Base-by-base conservation (phyloP, 2,797 vertebrate species). In the Coluber constrictor region DNA sequence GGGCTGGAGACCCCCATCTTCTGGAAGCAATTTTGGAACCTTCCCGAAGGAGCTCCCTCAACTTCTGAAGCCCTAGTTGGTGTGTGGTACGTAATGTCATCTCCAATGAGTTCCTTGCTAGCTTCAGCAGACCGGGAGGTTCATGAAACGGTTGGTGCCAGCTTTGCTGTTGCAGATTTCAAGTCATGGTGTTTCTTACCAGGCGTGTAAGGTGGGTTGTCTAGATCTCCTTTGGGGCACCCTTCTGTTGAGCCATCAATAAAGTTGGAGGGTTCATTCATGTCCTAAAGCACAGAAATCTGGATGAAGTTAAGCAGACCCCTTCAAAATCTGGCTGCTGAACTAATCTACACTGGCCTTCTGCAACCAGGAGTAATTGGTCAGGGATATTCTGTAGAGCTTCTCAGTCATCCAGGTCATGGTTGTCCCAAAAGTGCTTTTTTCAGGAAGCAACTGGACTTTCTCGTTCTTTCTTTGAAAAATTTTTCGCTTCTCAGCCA, bases 191-290 rank as follows among this genome's bases (percentile, higher is more conserved):
- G 29, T 3, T 51, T 93, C 97, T 94, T 91, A 98, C 98, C 98
- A 0, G 98, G 98, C 0, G 95, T 98, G 93, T 98, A 99, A 0
- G 98, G 98, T 56, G 98, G 98, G 90, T 97, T 97, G 93, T 99
- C 98, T 0, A 98, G 93, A 37, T 96, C 97, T 95, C 97, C 98
- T 0, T 97, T 96, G 0, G 98, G 98, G 86, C 98, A 99, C 87
- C 98, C 98, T 0, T 97, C 95, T 23, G 97, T 96, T 0, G 98
- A 99, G 1, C 98, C 98, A 90, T 99, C 98, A 93, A 98, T 92
- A 95, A 99, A 99, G 94, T 98, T 98, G 4, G 98, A 99, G 0
- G 98, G 98, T 90, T 99, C 98, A 2, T 99, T 99, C 98, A 99
- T 99, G 95, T 99, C 98, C 98, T 99, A 90, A 61, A 92, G 92